Percentiles rank a stretch among this genome's conserved stretches.
These are phyloP conservation scores for Natrix natrix DNA, from an alignment of 2,797 vertebrate genomes.

Conservation along the genomic window DNA sequence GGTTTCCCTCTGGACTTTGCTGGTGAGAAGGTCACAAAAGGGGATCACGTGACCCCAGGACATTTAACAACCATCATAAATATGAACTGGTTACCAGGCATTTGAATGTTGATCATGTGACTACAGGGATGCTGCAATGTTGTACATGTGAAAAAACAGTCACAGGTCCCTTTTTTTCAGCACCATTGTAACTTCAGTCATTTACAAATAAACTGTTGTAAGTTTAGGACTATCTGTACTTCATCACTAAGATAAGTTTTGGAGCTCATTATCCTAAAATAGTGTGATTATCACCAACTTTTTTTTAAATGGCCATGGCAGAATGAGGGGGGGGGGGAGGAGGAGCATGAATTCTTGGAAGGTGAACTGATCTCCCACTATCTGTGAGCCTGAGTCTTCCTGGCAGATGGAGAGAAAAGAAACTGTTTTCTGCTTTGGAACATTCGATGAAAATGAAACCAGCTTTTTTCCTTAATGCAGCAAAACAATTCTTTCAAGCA, in stretches of 20 bases:
- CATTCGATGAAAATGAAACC: background rate
- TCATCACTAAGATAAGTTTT: background rate
- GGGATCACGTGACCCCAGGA: too few species aligned
- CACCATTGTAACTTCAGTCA: too few species aligned
- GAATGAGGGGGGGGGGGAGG: background rate
- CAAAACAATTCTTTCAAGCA: background rate
- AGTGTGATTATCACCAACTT: background rate
- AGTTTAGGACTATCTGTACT: background rate
- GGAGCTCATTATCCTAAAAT: background rate
- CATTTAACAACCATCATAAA: too few species aligned
- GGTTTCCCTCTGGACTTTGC: too few species aligned
- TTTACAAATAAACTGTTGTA: too few species aligned
- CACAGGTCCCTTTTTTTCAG: too few species aligned
- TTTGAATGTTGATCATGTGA: too few species aligned
- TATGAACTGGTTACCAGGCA: too few species aligned
- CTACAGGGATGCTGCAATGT: too few species aligned
- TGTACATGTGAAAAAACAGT: too few species aligned
- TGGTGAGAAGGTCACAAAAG: too few species aligned
- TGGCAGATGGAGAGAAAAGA: background rate
- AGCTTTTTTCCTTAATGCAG: background rate
- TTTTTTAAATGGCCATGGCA: background rate
- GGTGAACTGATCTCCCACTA: background rate
- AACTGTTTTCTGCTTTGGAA: background rate
- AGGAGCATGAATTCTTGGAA: background rate
- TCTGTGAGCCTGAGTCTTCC: background rate